A percentile compares a stretch with the other conserved stretches of the same genome.
These are phyloP conservation scores for Narcine bancroftii DNA, from an alignment of 2,113 vertebrate genomes.

Conservation along the genomic window DNA sequence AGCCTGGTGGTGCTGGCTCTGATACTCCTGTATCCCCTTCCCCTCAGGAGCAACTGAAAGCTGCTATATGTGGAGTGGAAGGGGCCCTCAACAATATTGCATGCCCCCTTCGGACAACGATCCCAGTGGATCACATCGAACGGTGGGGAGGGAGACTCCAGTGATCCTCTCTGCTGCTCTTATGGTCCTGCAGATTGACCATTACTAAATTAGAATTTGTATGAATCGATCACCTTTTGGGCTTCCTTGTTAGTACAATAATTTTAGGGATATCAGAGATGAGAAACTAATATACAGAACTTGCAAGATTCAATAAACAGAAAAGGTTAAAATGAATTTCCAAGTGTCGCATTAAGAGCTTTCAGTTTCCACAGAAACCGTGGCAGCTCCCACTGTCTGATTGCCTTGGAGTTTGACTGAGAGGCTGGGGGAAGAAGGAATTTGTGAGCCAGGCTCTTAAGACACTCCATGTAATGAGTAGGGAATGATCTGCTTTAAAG, in stretches of 20 bases:
- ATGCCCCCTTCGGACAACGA: too few species aligned
- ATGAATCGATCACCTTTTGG: background rate
- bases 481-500: background rate
- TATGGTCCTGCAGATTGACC: too few species aligned
- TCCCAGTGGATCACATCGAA: too few species aligned
- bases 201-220: background rate
- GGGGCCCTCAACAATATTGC: too few species aligned
- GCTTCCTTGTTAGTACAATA: background rate
- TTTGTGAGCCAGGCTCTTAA: background rate
- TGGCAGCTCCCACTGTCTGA: background rate
- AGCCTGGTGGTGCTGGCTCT: too few species aligned
- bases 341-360: background rate
- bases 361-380: background rate
- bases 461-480: background rate
- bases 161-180: too few species aligned
- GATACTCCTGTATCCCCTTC: too few species aligned
- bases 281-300: background rate
- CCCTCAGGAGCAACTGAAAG: too few species aligned
- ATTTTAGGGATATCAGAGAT: background rate
- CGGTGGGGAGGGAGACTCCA: too few species aligned
- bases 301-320: background rate
- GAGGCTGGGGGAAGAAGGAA: background rate
- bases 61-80: too few species aligned
- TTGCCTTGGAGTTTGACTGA: background rate
- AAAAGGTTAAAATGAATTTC: background rate